A percentile compares a stretch with the other conserved stretches of the same genome.
Evolutionary conservation across 1,140 invertebrate species (phyloP).

Genomic region (Maconellicoccus hirsutus): DNA sequence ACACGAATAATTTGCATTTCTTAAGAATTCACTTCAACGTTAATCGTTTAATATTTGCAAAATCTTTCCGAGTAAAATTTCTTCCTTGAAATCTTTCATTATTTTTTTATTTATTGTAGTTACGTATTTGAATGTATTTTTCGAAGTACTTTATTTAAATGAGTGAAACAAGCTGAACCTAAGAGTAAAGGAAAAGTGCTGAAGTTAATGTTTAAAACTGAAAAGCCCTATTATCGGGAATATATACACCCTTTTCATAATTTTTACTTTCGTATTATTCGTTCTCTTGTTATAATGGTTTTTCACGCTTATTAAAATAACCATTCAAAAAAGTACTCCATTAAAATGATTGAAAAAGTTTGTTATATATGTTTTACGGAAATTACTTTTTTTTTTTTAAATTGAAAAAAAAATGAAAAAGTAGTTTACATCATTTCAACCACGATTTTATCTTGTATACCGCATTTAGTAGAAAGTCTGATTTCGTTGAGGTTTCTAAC

Average conservation of each 20-base stretch:
- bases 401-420: background rate
- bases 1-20: too few species aligned
- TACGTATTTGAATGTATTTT: too few species aligned
- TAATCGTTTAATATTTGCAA: too few species aligned
- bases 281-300: conserved; percentile 13
- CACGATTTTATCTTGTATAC: background rate
- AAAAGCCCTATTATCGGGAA: background rate
- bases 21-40: too few species aligned
- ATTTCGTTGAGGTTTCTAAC: too few species aligned
- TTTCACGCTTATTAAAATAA: conserved; percentile 16
- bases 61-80: too few species aligned
- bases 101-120: too few species aligned
- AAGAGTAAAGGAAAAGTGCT: too few species aligned
- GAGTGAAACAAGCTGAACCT: too few species aligned
- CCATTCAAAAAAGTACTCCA: conserved; percentile 11
- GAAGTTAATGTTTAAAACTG: background rate
- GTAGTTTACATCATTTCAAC: conserved; percentile 10
- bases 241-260: conserved; percentile 10
- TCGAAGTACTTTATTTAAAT: too few species aligned
- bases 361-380: conserved; percentile 15
- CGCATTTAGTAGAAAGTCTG: too few species aligned
- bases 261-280: conserved; percentile 5
- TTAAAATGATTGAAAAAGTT: conserved; percentile 13
- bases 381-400: conserved; percentile 10
- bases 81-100: too few species aligned